Evolutionary conservation across 2,797 vertebrate genomes (phyloP).

Genomic region (Adrianichthys oophorus): DNA sequence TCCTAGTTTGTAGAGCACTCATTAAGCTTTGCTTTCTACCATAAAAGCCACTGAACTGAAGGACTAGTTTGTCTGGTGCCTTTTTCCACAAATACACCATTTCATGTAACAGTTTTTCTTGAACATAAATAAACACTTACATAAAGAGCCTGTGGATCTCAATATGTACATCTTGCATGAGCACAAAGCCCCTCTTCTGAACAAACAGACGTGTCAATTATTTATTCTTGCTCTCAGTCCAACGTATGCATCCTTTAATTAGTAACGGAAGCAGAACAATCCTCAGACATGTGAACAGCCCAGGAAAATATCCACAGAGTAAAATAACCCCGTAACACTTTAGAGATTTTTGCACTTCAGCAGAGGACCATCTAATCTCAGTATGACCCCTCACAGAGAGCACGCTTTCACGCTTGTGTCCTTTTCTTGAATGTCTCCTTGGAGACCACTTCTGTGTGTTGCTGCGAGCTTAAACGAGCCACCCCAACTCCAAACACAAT

Average conservation of each 20-base stretch:
- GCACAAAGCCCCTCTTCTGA: slow-evolving; percentile 16
- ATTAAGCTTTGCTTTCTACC: too few species aligned
- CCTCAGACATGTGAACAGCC: slow-evolving; percentile 16
- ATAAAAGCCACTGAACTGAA: too few species aligned
- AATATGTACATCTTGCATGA: slow-evolving; percentile 20
- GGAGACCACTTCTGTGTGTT: slow-evolving; percentile 49
- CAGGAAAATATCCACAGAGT: slow-evolving; percentile 16
- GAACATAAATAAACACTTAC: not conserved
- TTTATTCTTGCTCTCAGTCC: slow-evolving; percentile 32
- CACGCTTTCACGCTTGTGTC: slow-evolving; percentile 48
- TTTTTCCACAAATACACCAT: not conserved
- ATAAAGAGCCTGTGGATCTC: slow-evolving; percentile 14
- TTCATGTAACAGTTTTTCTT: slow-evolving; percentile 6
- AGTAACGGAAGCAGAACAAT: slow-evolving; percentile 41
- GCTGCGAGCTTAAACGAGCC: slow-evolving; percentile 44
- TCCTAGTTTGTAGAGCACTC: too few species aligned
- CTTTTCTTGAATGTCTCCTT: slow-evolving; percentile 46
- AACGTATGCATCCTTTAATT: slow-evolving; percentile 22
- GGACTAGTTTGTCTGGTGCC: too few species aligned
- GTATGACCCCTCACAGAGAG: slow-evolving; percentile 6
- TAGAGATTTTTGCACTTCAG: slow-evolving; percentile 8
- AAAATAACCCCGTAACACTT: slow-evolving; percentile 3
- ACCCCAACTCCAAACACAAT: slow-evolving; percentile 63
- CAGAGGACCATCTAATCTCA: not conserved
- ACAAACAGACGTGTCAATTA: slow-evolving; percentile 32